These are phyloP conservation scores for Eurois occulta DNA, from an alignment of 2,888 invertebrate species.

Conservation along the genomic window DNA sequence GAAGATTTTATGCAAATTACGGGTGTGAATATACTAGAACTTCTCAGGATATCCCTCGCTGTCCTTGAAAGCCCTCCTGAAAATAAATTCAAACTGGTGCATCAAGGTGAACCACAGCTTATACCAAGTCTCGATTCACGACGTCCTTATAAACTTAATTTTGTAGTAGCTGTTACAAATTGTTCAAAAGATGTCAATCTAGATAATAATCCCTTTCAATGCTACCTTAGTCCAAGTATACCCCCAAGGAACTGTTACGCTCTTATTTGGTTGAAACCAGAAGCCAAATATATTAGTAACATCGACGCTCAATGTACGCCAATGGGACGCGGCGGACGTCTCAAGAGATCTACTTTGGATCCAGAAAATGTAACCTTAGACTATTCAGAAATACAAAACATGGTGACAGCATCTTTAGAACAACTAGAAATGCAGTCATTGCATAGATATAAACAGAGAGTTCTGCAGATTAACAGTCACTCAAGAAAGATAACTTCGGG, in stretches of 20 bases:
- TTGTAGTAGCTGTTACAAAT: conserved; percentile 77
- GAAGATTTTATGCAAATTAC: conserved; percentile 75
- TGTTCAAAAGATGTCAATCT: conserved; percentile 77
- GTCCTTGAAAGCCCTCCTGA: conserved; percentile 74
- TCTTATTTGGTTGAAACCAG: conserved; percentile 75
- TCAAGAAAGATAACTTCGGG: conserved; percentile 81
- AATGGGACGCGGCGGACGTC: conserved; percentile 34
- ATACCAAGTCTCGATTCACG: conserved; percentile 78
- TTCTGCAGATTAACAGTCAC: conserved; percentile 81
- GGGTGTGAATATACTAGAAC: conserved; percentile 73
- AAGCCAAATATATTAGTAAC: conserved; percentile 73
- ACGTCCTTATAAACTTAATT: conserved; percentile 76
- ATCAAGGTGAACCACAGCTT: conserved; percentile 78
- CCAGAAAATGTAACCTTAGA: conserved; percentile 71
- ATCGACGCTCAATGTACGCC: conserved; percentile 70
- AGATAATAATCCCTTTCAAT: conserved; percentile 67
- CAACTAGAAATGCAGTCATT: conserved; percentile 82
- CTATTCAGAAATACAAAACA: conserved; percentile 74
- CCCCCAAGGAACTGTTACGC: conserved; percentile 76
- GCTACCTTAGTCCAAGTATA: conserved; percentile 71
- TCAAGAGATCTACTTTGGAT: conserved; percentile 74
- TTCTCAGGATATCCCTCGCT: conserved; percentile 75
- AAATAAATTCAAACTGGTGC: conserved; percentile 75
- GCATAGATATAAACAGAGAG: conserved; percentile 82
- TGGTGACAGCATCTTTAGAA: conserved; percentile 79